phyloP scores from a whole-genome alignment of 2,888 invertebrate species.

The Sphinx pinastri region DNA sequence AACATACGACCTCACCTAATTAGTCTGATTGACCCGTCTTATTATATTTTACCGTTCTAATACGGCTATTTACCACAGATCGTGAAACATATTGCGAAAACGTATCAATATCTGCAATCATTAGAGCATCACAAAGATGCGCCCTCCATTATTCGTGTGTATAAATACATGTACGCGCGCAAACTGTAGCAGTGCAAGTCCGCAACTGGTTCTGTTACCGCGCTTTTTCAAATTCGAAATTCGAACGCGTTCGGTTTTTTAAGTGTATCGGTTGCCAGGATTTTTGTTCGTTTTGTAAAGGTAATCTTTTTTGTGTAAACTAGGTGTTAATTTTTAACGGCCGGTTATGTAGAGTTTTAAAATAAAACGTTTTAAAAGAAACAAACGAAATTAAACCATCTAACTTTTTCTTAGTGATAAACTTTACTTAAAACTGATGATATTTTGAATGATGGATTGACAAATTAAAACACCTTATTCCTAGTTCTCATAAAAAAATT shows the following conservation, averaged over 20 bases:
- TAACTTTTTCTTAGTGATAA: too few species aligned
- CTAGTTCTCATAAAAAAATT: too few species aligned
- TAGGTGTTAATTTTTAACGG: not conserved
- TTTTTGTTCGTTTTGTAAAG: slow-evolving; percentile 2
- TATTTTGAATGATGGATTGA: too few species aligned
- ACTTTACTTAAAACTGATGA: too few species aligned
- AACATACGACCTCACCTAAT: not conserved
- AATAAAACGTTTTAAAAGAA: not conserved
- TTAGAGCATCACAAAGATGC: slow-evolving; percentile 18
- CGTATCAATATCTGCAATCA: slow-evolving; percentile 11
- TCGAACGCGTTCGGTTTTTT: slow-evolving; percentile 10
- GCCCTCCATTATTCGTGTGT: slow-evolving; percentile 13
- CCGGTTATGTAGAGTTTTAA: not conserved
- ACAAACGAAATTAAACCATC: too few species aligned
- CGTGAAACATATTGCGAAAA: slow-evolving; percentile 14
- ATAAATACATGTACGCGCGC: slow-evolving; percentile 12
- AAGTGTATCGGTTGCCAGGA: not conserved
- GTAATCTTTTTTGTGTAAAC: not conserved
- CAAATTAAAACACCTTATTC: too few species aligned
- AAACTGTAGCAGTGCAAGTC: slow-evolving; percentile 19
- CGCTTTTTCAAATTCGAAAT: slow-evolving; percentile 11
- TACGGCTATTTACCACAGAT: slow-evolving; percentile 14
- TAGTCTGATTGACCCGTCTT: slow-evolving; percentile 3
- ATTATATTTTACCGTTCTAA: not conserved
- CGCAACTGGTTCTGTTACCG: slow-evolving; percentile 1